Conservation (phyloP, 1,140 invertebrate species). For the Tribolium madens region DNA sequence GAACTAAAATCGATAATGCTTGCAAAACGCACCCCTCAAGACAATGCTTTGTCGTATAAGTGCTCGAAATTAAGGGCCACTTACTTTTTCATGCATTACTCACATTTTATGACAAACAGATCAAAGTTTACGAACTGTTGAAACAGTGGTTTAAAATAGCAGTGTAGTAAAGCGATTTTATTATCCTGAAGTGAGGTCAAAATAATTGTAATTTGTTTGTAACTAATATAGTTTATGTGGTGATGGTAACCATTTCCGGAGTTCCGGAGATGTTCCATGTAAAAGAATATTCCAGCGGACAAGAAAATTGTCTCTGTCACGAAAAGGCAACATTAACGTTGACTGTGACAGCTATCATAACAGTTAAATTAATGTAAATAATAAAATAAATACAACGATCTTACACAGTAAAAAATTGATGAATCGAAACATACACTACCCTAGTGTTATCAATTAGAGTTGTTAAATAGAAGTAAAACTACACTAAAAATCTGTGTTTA, state of each 20-base stretch:
- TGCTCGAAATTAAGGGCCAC: background rate
- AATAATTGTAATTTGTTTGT: too few relatives aligned
- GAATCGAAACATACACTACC: too few relatives aligned
- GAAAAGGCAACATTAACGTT: conserved; percentile 13
- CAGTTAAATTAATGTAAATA: conserved; percentile 14
- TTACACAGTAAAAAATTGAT: too few relatives aligned
- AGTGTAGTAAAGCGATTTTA: too few relatives aligned
- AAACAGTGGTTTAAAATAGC: too few relatives aligned
- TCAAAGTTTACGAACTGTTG: background rate
- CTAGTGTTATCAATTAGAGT: too few relatives aligned
- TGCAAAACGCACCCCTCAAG: background rate
- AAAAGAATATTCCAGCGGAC: background rate
- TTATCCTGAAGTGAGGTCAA: too few relatives aligned
- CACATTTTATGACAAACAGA: background rate
- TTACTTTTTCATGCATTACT: background rate
- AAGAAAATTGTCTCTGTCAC: conserved; percentile 14
- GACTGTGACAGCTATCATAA: background rate
- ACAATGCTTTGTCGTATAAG: too few relatives aligned
- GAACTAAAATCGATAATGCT: background rate
- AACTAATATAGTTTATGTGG: too few relatives aligned
- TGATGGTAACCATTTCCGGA: background rate
- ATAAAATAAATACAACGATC: conserved; percentile 8
- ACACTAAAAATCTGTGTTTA: too few relatives aligned
- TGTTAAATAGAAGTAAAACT: too few relatives aligned
- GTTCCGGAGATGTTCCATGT: background rate